Evolutionary conservation across 1,140 invertebrate genomes (phyloP), one percentile per base, ranked within the genome.

Genomic region (Marisa cornuarietis): DNA sequence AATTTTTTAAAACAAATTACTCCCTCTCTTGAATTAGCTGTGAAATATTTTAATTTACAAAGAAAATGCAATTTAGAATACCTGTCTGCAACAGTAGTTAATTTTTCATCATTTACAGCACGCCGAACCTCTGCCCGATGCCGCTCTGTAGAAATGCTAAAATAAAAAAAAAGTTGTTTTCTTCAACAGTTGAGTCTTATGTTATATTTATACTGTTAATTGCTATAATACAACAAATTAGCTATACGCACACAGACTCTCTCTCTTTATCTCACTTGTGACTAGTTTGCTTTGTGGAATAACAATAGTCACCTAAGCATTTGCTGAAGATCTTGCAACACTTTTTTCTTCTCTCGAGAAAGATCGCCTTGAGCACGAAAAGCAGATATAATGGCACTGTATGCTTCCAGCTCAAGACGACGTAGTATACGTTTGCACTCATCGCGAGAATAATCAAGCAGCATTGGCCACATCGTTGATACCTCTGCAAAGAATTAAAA

Each of bases 281-380:
- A 42, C 1, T 5, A 42, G 31, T 42, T 42, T 42, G 31, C 6
- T 42, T 42, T 42, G 31, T 42, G 31, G 31, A 42, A 42, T 51
- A 31, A 65, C 14, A 10, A 52, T 14, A 49, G 66, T 66, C 76
- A 92, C 91, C 91, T 90, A 84, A 98, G 93, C 88, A 94, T 92
- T 87, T 93, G 93, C 85, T 95, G 94, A 79, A 97, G 91, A 88
- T 97, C 95, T 89, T 94, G 94, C 68, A 98, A 92, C 81, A 97
- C 91, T 90, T 95, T 95, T 89, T 94, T 94, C 93, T 96, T 97
- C 83, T 95, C 94, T 87, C 94, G 94, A 86, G 93, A 95, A 63
- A 97, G 94, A 87, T 94, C 93, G 79, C 97, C 97, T 92, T 98
- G 96, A 87, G 96, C 97, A 91, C 97, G 93, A 90, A 98, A 94